Evolutionary conservation across 2,113 vertebrate genomes (phyloP).

Genomic region (Verasper variegatus): DNA sequence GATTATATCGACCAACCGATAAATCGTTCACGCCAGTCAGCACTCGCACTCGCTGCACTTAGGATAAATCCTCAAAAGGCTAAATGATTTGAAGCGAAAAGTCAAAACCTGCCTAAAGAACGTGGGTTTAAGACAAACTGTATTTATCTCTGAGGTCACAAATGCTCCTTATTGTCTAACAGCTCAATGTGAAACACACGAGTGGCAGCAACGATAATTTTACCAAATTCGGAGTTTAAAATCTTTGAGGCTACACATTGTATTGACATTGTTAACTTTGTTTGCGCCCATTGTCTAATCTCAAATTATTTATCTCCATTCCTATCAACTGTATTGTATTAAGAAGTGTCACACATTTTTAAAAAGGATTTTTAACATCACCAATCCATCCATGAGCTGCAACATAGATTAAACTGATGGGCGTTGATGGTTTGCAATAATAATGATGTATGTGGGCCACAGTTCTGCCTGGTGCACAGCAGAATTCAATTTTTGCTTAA

Average conservation of each 20-base stretch:
- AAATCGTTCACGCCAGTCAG: background rate
- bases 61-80: too few species aligned
- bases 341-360: slow-evolving; percentile 26
- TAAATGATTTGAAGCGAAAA: too few species aligned
- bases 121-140: too few species aligned
- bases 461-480: slow-evolving; percentile 36
- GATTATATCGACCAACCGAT: background rate
- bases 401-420: slow-evolving; percentile 27
- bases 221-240: too few species aligned
- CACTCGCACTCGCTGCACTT: too few species aligned
- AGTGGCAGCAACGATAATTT: too few species aligned
- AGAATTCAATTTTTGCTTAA: slow-evolving; percentile 47
- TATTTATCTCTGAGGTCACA: too few species aligned
- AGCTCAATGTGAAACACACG: too few species aligned
- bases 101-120: too few species aligned
- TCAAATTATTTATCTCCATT: background rate
- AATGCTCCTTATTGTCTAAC: too few species aligned
- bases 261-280: slow-evolving; percentile 1
- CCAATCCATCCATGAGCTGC: slow-evolving; percentile 19
- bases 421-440: slow-evolving; percentile 35
- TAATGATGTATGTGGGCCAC: slow-evolving; percentile 41
- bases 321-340: slow-evolving; percentile 20
- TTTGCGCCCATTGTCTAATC: slow-evolving; percentile 2
- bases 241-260: too few species aligned
- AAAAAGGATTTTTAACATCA: slow-evolving; percentile 20